Evolutionary conservation across 2,888 invertebrate genomes (phyloP), one percentile per base, ranked within the genome.

Genomic region (Phaonia tiefii): DNA sequence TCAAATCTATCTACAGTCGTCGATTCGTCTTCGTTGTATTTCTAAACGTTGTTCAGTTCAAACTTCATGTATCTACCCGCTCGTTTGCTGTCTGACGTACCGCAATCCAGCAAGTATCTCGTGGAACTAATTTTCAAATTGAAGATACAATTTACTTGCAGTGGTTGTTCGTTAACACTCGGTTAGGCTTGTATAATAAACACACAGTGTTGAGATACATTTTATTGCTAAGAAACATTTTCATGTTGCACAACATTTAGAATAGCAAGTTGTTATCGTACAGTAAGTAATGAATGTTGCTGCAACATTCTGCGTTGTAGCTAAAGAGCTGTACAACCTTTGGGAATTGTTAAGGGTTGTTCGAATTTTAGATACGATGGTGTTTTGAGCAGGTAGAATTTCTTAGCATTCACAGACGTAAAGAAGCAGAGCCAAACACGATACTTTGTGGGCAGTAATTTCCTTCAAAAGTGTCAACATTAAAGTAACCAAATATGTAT

Each of bases 61-160:
- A 31, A 69, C 66, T 63, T 46, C 20, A 15, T 51, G 20, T 1
- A 31, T 54, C 17, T 54, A 1, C 25, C 25, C 22, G 31, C 31
- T 49, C 49, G 37, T 60, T 20, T 63, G 49, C 63, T 37, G 63
- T n/a, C 63, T 15, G 71, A 46, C 63, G 72, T 56, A 84, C 87
- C 83, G 80, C 82, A 85, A 83, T 46, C 72, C 72, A 85, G 80
- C 84, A 83, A 84, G 82, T 83, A 75, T 81, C 84, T 84, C 67
- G 79, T 83, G 69, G 63, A 78, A 87, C 85, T 87, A 79, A 86
- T 66, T 58, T 81, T 67, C 31, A 15, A 69, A 46, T 60, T 58
- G 20, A 42, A 67, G 75, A 72, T 69, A 78, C 75, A 63, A 20
- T 78, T 75, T n/a, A 72, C 46, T 65, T 31, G 44, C 63, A 10